Conservation (phyloP, 2,797 vertebrate species). For the Ibycter americanus region DNA sequence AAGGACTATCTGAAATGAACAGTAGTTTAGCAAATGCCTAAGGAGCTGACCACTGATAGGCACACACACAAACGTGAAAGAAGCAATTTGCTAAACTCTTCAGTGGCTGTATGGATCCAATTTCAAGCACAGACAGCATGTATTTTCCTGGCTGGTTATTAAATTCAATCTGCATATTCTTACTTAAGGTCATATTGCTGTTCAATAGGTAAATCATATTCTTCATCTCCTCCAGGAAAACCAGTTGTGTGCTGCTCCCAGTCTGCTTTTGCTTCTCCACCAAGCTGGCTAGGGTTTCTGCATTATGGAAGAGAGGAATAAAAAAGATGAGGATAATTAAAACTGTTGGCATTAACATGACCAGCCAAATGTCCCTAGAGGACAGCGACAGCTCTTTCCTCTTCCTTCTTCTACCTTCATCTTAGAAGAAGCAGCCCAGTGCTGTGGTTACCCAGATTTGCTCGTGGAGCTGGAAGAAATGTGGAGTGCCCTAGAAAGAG, state of each 20-base stretch:
- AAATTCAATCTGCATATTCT: slow-evolving; percentile 20
- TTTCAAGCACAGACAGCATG: slow-evolving; percentile 51
- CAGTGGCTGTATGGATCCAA: slow-evolving; percentile 40
- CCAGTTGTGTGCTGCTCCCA: not conserved
- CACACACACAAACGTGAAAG: not conserved
- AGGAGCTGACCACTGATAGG: slow-evolving; percentile 11
- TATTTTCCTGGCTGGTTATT: slow-evolving; percentile 9
- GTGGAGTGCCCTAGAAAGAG: not conserved
- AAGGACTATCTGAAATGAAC: slow-evolving; percentile 58
- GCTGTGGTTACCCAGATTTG: not conserved
- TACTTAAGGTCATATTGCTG: not conserved
- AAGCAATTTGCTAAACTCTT: slow-evolving; percentile 54
- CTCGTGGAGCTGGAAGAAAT: not conserved
- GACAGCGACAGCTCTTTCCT: not conserved
- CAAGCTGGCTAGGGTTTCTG: not conserved
- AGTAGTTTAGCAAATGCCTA: slow-evolving; percentile 3
- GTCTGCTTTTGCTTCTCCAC: not conserved
- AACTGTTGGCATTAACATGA: not conserved
- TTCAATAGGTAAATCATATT: not conserved
- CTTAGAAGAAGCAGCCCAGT: not conserved
- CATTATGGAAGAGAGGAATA: not conserved
- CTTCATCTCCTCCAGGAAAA: not conserved
- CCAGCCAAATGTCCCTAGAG: not conserved
- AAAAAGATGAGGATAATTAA: not conserved
- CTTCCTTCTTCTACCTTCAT: not conserved